Base-by-base conservation (phyloP, 2,797 vertebrate species). In the Eulemur coronatus region DNA sequence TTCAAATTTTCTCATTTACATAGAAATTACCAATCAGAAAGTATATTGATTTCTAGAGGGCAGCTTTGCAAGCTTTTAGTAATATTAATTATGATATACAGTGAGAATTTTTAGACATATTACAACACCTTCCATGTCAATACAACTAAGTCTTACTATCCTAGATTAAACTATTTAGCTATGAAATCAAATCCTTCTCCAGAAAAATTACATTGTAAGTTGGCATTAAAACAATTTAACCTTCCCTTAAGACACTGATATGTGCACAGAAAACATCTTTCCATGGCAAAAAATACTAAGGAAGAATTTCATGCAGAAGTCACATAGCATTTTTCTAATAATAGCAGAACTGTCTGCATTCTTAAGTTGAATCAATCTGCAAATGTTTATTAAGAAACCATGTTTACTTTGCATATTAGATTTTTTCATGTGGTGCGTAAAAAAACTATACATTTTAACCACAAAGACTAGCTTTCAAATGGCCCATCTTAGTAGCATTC, bases 101-200 rank as follows among this genome's bases (percentile, higher is more conserved):
- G 38, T 1, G 4, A 89, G 35, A 67, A 87, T 22, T 79, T 84
- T 92, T 0, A 20, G n/a, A 52, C 10, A 76, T 38, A 65, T 46
- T 78, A 6, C 81, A 93, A 75, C 46, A 72, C 82, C 33, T 65
- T 26, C 46, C 38, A 14, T 3, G 18, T 91, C 92, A 97, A 89
- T 87, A 95, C 91, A 94, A 87, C 20, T 20, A 48, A 3, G 4
- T 81, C n/a, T 89, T 89, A 28, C 33, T 78, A 33, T 73, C 35
- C 79, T 3, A 26, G 28, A 1, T 85, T 94, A 85, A 97, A 86
- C 70, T 89, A 76, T 55, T 89, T 92, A 96, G 95, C 35, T 85
- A 79, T 90, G 84, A 97, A 97, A 97, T 92, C 61, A 84, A 89
- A 88, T 78, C 92, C 46, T 89, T 95, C 50, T 73, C 88, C 22